Conservation (phyloP, 2,113 vertebrate genomes). For the Turdus rufiventris region DNA sequence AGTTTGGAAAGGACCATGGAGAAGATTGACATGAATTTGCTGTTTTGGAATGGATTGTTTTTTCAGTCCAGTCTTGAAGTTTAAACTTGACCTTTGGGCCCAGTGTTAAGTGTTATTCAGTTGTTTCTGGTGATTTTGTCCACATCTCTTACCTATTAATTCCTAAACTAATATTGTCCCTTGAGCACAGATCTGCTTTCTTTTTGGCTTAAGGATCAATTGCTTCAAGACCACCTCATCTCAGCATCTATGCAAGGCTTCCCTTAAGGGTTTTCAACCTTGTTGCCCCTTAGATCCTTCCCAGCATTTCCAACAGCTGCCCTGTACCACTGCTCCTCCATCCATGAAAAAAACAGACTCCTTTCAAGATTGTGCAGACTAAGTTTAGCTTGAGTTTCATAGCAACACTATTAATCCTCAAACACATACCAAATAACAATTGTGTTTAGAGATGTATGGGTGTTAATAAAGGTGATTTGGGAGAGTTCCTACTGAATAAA, state of each 20-base stretch:
- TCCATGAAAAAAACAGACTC: neutral
- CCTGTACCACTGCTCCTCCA: neutral
- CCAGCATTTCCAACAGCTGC: neutral
- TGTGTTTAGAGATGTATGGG: neutral
- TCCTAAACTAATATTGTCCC: neutral
- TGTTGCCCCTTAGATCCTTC: neutral
- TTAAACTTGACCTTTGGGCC: neutral
- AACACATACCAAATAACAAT: neutral
- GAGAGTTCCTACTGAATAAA: neutral
- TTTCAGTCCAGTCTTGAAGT: neutral
- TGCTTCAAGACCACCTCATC: neutral
- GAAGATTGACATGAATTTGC: neutral
- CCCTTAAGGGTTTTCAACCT: neutral
- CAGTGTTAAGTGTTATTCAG: neutral
- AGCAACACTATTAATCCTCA: neutral
- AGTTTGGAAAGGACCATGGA: neutral
- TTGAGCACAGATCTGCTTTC: neutral
- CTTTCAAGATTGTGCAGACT: neutral
- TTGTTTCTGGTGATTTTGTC: neutral
- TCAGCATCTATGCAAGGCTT: neutral
- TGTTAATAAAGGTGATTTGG: conserved; percentile 21
- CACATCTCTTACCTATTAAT: neutral
- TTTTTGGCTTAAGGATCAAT: neutral
- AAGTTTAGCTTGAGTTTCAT: neutral
- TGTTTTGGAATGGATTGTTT: neutral